A percentile compares a stretch with the other conserved stretches of the same genome.
Conservation (phyloP, 2,888 invertebrate species). For the Papilio protenor region DNA sequence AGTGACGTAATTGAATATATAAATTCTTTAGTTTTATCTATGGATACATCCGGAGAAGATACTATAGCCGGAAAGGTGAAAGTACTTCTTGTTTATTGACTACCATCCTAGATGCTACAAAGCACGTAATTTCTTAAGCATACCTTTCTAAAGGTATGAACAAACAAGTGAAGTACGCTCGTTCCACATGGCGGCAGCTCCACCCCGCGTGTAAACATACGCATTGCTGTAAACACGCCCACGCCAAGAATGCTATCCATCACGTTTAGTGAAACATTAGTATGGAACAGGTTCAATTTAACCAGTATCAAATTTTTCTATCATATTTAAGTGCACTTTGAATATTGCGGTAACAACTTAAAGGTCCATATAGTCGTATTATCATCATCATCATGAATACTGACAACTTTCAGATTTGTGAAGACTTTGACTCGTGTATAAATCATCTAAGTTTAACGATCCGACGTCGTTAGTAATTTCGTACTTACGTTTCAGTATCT, state of each 20-base stretch:
- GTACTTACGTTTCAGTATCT: slow-evolving; percentile 82
- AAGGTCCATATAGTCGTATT: background rate
- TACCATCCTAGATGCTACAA: background rate
- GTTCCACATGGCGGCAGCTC: slow-evolving; percentile 10
- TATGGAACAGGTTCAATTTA: slow-evolving; percentile 14
- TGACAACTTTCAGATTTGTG: background rate
- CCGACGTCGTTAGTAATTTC: background rate
- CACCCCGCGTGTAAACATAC: background rate
- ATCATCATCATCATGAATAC: background rate
- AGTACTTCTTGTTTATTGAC: slow-evolving; percentile 3
- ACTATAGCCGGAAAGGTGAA: background rate
- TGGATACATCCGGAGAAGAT: background rate
- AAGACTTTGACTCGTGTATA: background rate
- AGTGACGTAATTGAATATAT: background rate
- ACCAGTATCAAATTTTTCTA: background rate
- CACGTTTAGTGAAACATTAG: slow-evolving; percentile 10
- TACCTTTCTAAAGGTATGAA: slow-evolving; percentile 20
- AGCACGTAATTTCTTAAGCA: slow-evolving; percentile 2
- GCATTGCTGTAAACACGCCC: slow-evolving; percentile 14
- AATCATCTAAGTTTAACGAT: too few species aligned
- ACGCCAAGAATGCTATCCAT: slow-evolving; percentile 11
- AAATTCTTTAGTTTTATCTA: background rate
- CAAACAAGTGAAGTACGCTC: slow-evolving; percentile 14
- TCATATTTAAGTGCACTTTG: background rate
- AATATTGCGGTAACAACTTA: background rate